Base-by-base conservation (phyloP, 2,797 vertebrate species). In the Neopelma chrysocephalum region DNA sequence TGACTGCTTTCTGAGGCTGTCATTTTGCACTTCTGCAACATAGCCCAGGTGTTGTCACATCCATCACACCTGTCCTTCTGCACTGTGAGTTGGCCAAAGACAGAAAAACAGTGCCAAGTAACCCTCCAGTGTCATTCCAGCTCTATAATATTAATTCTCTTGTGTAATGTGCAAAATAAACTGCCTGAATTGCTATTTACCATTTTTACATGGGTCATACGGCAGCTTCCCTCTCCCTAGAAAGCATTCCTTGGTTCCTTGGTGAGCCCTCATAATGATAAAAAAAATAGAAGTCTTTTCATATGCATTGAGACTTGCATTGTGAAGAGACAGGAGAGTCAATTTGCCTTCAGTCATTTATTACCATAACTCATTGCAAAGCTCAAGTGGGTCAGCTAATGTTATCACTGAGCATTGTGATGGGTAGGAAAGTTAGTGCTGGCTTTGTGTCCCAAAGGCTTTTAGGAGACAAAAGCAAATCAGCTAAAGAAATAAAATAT, bases 401-500 rank as follows among this genome's bases (percentile, higher is more conserved):
- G 64, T 87, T 96, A 91, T 76, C 38, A 1, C 60, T 29, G 70
- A 89, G 73, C 85, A 82, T 93, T 87, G 75, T 87, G 91, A 70
- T 60, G 45, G 48, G 23, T 29, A 82, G 11, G 11, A 77, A 88
- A 79, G 80, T 95, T 90, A 79, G 82, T 82, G 36, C 32, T 79
- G 47, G 45, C 27, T 84, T 95, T 90, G 43, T 92, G 83, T 93
- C 77, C 82, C 66, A 78, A 45, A 94, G 93, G 87, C 91, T 95
- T 93, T 94, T 87, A 95, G 70, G 57, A 94, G 42, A 95, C 82
- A 91, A 91, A 96, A 96, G 77, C 25, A 87, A 90, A 90, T 73
- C 82, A 84, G 11, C 65, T 89, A 51, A 93, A 92, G 54, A 91
- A 95, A 91, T 93, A 72, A 91, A 95, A 93, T 88, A 93, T 76